phyloP scores from a whole-genome alignment of 1,140 invertebrate genomes.

The Nephotettix cincticeps region DNA sequence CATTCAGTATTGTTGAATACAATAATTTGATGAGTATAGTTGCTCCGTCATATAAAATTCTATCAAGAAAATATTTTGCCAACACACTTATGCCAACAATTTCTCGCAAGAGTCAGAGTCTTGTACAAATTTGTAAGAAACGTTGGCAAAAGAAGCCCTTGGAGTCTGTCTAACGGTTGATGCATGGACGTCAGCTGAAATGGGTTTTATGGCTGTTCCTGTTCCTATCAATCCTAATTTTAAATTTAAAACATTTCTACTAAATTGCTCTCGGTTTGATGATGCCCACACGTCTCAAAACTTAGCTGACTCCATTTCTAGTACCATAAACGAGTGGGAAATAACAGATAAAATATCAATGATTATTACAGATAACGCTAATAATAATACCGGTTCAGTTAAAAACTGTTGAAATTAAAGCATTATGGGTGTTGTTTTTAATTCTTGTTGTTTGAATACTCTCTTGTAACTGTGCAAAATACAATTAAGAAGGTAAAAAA shows the following conservation, averaged over 20 bases:
- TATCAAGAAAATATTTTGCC: not conserved
- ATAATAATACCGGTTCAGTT: not conserved
- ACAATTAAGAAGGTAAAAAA: not conserved
- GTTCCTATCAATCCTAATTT: not conserved
- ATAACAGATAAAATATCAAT: not conserved
- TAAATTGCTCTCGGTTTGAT: not conserved
- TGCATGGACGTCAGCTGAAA: not conserved
- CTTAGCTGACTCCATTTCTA: not conserved
- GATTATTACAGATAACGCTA: not conserved
- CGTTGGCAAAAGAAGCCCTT: not conserved
- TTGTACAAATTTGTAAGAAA: not conserved
- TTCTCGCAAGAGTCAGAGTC: not conserved
- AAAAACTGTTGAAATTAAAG: not conserved
- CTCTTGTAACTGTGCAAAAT: not conserved
- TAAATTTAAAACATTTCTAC: not conserved
- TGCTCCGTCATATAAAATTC: conserved; percentile 2
- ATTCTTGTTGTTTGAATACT: not conserved
- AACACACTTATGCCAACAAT: not conserved
- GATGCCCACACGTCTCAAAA: not conserved
- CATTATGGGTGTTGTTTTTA: not conserved
- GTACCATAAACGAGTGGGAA: not conserved
- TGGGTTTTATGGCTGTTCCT: not conserved
- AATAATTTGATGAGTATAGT: not conserved
- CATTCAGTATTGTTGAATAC: not conserved
- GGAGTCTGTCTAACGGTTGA: not conserved